These are phyloP conservation scores for Leucopternis melanops DNA, from an alignment of 2,113 vertebrate species.

Conservation along the genomic window DNA sequence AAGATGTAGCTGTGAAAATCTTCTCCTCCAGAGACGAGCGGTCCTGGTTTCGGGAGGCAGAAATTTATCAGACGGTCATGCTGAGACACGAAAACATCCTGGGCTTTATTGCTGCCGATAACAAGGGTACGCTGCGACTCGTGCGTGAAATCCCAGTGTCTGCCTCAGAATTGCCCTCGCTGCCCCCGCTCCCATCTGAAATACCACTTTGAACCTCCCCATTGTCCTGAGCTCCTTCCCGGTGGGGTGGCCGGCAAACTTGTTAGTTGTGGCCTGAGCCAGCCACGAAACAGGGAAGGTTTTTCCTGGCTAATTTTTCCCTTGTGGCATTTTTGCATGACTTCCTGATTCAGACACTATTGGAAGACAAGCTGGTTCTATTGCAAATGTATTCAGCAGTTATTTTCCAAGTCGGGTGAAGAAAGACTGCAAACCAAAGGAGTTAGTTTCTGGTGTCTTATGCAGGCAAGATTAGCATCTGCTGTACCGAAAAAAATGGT, in stretches of 20 bases:
- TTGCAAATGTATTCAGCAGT: not conserved
- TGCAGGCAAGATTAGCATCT: not conserved
- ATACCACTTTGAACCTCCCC: accelerated
- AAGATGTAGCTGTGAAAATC: slow-evolving; percentile 97
- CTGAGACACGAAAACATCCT: slow-evolving; percentile 95
- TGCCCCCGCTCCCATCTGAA: accelerated
- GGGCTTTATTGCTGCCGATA: slow-evolving; percentile 96
- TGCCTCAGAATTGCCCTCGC: not conserved
- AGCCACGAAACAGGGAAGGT: accelerated
- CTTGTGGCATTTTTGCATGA: not conserved
- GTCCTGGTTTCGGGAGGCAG: slow-evolving; percentile 96
- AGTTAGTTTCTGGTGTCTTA: not conserved
- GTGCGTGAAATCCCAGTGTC: accelerated
- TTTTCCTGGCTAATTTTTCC: not conserved
- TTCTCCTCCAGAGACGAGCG: slow-evolving; percentile 95
- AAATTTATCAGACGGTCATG: slow-evolving; percentile 97
- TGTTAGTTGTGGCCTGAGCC: accelerated
- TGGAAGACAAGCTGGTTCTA: not conserved
- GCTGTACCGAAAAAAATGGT: not conserved
- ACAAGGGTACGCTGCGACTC: slow-evolving; percentile 72
- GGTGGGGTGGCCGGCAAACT: accelerated
- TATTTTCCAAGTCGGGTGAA: not conserved
- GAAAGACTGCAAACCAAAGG: not conserved
- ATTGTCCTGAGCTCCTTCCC: not conserved
- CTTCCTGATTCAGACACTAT: not conserved